Base-by-base conservation (phyloP, 1,140 invertebrate genomes). In the Scaptomyza montana region DNA sequence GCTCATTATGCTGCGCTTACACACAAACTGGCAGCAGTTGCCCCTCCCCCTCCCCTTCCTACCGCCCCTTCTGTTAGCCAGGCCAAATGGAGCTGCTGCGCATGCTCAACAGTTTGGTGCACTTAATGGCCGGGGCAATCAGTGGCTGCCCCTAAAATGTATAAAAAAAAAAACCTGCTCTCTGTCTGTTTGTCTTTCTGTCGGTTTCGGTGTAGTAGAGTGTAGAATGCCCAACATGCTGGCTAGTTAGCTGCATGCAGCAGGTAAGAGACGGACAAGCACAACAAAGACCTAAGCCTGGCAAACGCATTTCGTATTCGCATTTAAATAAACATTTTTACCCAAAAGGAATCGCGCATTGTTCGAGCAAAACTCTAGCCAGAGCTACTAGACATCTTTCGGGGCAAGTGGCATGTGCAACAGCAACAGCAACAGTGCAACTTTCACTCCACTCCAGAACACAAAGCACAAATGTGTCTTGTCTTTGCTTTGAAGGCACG, bases 251-350 rank as follows among this genome's bases (percentile, higher is more conserved):
- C 70, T 68, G 67, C 21, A 28, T 9, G 16, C 8, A 28, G 25
- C 62, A 77, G 68, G 67, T 76, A 69, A 77, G 33, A 36, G 33
- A 36, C 33, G 7, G 47, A 57, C 45, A 47, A 75, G 65, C 45
- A 19, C 49, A 21, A 39, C 25, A 43, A n/a, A 1, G 39, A 43
- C 43, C 36, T 30, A 49, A 45, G 59, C 57, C 57, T 57, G 64
- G 54, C 28, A 53, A 82, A 89, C 84, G 84, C 84, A 89, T 89
- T 89, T 89, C 56, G 64, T 46, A 73, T 79, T 67, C 76, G 85
- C 79, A 87, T 89, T 89, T 89, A 89, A 89, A 89, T 89, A 89
- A 89, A 84, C 85, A 89, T 89, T 89, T 87, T 70, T 72, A 4
- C 82, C 25, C 45, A 61, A 61, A 54, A 59, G 54, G 45, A 64